Evolutionary conservation across 2,797 vertebrate species (phyloP).

Genomic region (Lagorchestes hirsutus): DNA sequence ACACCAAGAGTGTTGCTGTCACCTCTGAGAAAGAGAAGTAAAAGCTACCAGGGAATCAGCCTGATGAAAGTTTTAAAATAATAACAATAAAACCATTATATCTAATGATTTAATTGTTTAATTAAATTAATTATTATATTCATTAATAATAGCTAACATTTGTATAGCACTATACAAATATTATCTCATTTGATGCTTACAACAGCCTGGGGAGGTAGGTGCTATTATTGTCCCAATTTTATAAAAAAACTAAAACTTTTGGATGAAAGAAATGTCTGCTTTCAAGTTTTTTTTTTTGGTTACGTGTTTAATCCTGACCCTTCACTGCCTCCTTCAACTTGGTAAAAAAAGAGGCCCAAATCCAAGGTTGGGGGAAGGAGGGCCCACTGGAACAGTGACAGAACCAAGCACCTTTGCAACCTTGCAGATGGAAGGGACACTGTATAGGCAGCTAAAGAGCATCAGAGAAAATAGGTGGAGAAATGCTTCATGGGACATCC

Average conservation of each 20-base stretch:
- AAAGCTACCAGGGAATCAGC: background rate
- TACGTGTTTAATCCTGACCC: no score
- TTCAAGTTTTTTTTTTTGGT: no score
- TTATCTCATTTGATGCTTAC: background rate
- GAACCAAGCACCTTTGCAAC: background rate
- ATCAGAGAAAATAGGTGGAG: background rate
- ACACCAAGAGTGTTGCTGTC: background rate
- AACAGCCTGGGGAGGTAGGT: background rate
- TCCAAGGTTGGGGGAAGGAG: background rate
- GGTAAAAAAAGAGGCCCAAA: background rate
- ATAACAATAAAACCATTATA: background rate
- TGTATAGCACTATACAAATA: background rate
- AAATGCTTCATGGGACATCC: background rate
- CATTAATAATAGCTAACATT: background rate
- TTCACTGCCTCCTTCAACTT: background rate
- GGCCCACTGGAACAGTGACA: background rate
- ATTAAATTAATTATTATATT: background rate
- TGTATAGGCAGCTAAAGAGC: background rate
- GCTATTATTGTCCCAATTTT: background rate
- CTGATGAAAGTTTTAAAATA: background rate
- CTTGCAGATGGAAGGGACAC: background rate
- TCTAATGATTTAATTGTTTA: background rate
- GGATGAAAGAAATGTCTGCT: no score
- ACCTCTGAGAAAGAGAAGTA: background rate
- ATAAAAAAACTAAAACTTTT: background rate